Percentiles rank a stretch among this genome's conserved stretches.
Conservation (phyloP, 2,113 vertebrate genomes). For the Nycticryphes semicollaris region DNA sequence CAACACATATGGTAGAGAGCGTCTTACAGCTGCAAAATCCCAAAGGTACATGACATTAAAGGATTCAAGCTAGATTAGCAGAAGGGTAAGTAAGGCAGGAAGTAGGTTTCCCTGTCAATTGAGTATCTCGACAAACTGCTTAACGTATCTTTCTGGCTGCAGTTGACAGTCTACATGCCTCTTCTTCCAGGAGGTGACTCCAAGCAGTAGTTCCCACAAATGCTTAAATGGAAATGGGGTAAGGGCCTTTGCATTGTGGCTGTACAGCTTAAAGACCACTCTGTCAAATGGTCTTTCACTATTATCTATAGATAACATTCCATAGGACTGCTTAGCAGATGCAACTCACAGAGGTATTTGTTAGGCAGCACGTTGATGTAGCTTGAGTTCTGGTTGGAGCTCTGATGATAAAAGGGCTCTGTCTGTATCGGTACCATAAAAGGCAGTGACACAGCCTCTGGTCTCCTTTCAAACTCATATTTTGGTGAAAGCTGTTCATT, state of each 20-base stretch:
- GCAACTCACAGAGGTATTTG: not conserved
- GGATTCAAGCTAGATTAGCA: not conserved
- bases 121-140: not conserved
- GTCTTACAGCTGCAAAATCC: not conserved
- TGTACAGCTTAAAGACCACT: not conserved
- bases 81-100: not conserved
- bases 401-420: not conserved
- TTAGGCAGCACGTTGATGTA: not conserved
- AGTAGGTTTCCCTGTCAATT: not conserved
- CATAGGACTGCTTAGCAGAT: not conserved
- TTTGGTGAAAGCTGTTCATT: not conserved
- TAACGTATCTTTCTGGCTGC: not conserved
- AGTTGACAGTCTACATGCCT: not conserved
- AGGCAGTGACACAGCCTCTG: not conserved
- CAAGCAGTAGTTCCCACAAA: not conserved
- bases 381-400: not conserved
- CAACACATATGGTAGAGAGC: not conserved
- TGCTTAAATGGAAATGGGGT: not conserved
- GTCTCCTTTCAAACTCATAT: not conserved
- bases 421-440: not conserved
- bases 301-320: slow-evolving; percentile 8
- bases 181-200: not conserved
- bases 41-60: not conserved
- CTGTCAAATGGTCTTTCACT: not conserved
- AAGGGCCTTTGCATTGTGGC: not conserved